Conservation (phyloP, 2,113 vertebrate species). For the Tychaedon coryphoeus region DNA sequence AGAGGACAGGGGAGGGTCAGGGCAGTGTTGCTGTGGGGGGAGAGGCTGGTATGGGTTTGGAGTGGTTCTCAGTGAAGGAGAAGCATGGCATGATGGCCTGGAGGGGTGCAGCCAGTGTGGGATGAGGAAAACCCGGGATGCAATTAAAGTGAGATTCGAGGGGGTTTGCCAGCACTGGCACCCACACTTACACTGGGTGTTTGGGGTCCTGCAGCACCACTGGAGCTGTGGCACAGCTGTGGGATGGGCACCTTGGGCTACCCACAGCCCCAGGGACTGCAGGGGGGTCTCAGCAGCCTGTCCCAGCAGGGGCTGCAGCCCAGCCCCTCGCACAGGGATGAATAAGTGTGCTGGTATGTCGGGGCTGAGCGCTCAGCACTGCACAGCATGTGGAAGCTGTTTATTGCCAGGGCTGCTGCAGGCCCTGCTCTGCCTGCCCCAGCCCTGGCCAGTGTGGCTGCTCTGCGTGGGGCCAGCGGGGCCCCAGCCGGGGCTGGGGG, state of each 20-base stretch:
- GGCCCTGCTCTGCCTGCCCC: background rate
- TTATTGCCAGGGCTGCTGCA: background rate
- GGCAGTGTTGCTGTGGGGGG: background rate
- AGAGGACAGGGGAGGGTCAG: background rate
- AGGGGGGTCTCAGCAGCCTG: rapidly evolving
- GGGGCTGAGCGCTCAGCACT: background rate
- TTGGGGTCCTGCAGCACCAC: background rate
- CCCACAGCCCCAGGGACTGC: rapidly evolving
- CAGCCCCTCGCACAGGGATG: rapidly evolving
- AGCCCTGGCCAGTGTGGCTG: background rate
- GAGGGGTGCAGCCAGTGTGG: background rate
- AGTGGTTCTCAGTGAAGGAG: background rate
- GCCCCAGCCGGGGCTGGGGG: background rate
- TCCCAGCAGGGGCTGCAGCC: background rate
- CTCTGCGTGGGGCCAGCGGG: background rate
- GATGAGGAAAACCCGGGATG: background rate
- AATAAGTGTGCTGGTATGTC: background rate
- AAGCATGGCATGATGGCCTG: rapidly evolving
- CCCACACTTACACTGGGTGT: background rate
- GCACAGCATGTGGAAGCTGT: background rate
- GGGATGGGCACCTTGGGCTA: rapidly evolving
- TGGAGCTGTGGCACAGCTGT: background rate
- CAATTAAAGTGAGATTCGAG: background rate
- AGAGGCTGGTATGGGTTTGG: background rate
- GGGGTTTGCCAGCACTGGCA: rapidly evolving